Percentiles rank a stretch among this genome's conserved stretches.
Evolutionary conservation across 2,797 vertebrate species (phyloP).

Genomic region (Pagetopsis macropterus): DNA sequence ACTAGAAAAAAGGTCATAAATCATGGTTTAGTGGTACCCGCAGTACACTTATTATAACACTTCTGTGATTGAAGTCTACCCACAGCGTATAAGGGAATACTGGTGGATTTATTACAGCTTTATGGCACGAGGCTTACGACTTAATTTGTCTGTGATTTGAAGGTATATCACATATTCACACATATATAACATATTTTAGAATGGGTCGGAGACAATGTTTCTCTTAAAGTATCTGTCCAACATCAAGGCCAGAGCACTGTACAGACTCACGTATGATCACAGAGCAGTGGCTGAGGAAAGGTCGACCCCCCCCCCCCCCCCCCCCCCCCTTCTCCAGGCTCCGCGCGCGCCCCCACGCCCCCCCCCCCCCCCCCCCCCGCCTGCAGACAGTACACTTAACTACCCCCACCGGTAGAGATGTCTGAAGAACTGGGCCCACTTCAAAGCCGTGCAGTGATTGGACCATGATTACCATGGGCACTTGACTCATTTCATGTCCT

Average conservation of each 20-base stretch:
- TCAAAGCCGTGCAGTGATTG: slow-evolving; percentile 78
- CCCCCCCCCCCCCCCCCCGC: background rate
- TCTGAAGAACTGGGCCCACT: slow-evolving; percentile 71
- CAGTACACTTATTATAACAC: slow-evolving; percentile 25
- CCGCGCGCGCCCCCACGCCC: no score
- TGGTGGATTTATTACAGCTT: slow-evolving; percentile 41
- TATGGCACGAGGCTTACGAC: slow-evolving; percentile 10
- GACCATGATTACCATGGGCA: slow-evolving; percentile 76
- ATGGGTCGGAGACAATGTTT: background rate
- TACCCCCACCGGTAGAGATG: slow-evolving; percentile 78
- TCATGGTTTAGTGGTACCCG: slow-evolving; percentile 30
- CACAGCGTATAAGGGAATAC: slow-evolving; percentile 19
- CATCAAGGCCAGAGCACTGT: slow-evolving; percentile 2
- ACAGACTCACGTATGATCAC: slow-evolving; percentile 1
- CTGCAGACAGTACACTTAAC: slow-evolving; percentile 76
- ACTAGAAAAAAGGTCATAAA: slow-evolving; percentile 18
- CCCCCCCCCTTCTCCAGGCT: no score
- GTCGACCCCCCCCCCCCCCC: background rate
- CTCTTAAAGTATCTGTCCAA: background rate
- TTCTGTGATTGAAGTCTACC: slow-evolving; percentile 23
- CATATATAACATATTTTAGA: background rate
- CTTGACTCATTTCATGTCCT: slow-evolving; percentile 79
- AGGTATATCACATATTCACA: slow-evolving; percentile 4
- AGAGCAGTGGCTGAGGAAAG: slow-evolving; percentile 11
- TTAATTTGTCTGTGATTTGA: slow-evolving; percentile 24